Evolutionary conservation across 2,888 invertebrate species (phyloP).

Genomic region (Gisinianus flammeolus): DNA sequence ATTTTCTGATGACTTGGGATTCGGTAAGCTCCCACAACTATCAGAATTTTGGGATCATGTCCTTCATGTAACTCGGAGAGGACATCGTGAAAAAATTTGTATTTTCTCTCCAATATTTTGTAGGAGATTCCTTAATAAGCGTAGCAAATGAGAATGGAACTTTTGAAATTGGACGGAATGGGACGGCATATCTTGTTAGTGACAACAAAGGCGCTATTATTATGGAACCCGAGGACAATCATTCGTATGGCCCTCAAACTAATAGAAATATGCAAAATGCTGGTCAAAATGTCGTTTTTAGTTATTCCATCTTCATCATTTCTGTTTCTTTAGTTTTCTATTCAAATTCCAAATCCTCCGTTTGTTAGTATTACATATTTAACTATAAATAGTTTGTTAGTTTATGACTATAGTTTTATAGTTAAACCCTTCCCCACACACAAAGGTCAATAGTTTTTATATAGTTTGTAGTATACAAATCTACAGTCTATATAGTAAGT

Average conservation of each 20-base stretch:
- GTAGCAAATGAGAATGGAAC: constrained; percentile 8
- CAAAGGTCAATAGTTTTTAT: too few species aligned
- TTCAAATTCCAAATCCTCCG: too few species aligned
- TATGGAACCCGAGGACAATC: background rate
- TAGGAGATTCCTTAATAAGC: background rate
- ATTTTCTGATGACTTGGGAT: constrained; percentile 1
- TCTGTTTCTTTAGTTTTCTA: too few species aligned
- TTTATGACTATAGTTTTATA: too few species aligned
- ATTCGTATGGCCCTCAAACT: background rate
- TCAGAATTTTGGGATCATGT: background rate
- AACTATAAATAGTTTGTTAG: too few species aligned
- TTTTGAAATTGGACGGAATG: constrained; percentile 18
- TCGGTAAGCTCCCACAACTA: background rate
- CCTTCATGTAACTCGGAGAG: background rate
- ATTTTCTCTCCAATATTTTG: background rate
- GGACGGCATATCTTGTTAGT: constrained; percentile 11
- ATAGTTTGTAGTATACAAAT: too few species aligned
- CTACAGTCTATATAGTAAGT: too few species aligned
- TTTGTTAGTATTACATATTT: too few species aligned
- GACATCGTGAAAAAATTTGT: background rate
- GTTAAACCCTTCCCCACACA: too few species aligned
- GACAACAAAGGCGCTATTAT: constrained; percentile 9
- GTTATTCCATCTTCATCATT: too few species aligned
- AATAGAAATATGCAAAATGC: background rate
- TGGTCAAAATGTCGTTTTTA: too few species aligned